phyloP scores from a whole-genome alignment of 2,888 invertebrate genomes.

The Ephialtes manifestator region DNA sequence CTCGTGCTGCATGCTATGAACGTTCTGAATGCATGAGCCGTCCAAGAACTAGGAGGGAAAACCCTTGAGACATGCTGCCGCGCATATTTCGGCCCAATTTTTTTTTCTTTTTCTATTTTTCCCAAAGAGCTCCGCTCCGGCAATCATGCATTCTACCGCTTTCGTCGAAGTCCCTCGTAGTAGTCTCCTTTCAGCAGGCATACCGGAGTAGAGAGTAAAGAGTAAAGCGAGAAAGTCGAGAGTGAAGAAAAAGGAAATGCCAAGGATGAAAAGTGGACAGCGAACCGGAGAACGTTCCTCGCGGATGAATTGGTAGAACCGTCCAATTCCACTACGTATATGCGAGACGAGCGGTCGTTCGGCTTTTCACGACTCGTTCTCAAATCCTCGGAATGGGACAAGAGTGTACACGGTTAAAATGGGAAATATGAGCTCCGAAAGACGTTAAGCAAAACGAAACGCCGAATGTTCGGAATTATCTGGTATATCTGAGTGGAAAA shows the following conservation, averaged over 20 bases:
- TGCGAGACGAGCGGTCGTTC: slow-evolving; percentile 1
- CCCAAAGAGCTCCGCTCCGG: slow-evolving; percentile 39
- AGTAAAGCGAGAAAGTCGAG: background rate
- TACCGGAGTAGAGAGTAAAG: background rate
- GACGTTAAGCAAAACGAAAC: background rate
- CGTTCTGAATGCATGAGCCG: slow-evolving; percentile 53
- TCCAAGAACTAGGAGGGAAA: slow-evolving; percentile 47
- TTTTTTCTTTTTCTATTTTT: slow-evolving; percentile 43
- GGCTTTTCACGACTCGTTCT: slow-evolving; percentile 22
- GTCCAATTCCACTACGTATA: slow-evolving; percentile 3
- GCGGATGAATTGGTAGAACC: slow-evolving; percentile 2
- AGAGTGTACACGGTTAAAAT: background rate
- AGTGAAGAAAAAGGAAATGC: slow-evolving; percentile 19
- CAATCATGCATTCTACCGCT: slow-evolving; percentile 67
- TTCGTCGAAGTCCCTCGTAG: slow-evolving; percentile 52
- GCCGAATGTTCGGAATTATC: slow-evolving; percentile 32
- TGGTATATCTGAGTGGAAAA: background rate
- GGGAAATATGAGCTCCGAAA: background rate
- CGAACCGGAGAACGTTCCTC: background rate
- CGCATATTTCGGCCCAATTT: slow-evolving; percentile 42
- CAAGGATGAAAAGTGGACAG: background rate
- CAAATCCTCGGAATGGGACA: background rate
- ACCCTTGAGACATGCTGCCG: slow-evolving; percentile 61
- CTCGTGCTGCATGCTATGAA: slow-evolving; percentile 31
- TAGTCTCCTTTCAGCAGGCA: slow-evolving; percentile 13